These are phyloP conservation scores for Nasonia vitripennis DNA, from an alignment of 1,140 invertebrate species.

Conservation along the genomic window DNA sequence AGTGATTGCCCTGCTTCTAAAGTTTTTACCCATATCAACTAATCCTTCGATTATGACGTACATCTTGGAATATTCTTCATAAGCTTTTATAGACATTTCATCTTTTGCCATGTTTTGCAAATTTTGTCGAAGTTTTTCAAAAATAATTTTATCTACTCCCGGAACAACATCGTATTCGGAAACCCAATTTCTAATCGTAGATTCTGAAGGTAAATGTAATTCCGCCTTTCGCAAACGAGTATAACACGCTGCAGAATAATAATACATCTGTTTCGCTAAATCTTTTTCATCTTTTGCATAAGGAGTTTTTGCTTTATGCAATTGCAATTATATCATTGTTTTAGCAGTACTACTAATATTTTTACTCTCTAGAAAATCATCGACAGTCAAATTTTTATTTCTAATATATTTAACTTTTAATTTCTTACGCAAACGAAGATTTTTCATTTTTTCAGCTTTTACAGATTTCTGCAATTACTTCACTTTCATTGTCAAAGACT, in stretches of 20 bases:
- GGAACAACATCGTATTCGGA: not conserved
- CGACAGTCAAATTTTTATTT: not conserved
- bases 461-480: too few relatives aligned
- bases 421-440: too few relatives aligned
- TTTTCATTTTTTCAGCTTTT: too few relatives aligned
- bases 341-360: not conserved
- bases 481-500: too few relatives aligned
- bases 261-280: constrained; percentile 51
- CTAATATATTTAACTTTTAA: too few relatives aligned
- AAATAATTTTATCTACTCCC: constrained; percentile 56
- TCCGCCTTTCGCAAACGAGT: constrained; percentile 53
- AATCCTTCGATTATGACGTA: constrained; percentile 55
- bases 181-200: too few relatives aligned
- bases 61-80: constrained; percentile 54
- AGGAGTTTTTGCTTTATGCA: not conserved
- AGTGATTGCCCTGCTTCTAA: constrained; percentile 41
- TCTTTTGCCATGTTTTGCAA: too few relatives aligned
- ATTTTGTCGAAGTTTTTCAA: too few relatives aligned
- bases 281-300: constrained; percentile 33
- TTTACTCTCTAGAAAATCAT: not conserved
- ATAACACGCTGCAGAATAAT: too few relatives aligned
- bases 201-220: constrained; percentile 39
- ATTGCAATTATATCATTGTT: constrained; percentile 37
- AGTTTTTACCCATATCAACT: constrained; percentile 50
- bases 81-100: constrained; percentile 52